phyloP scores from a whole-genome alignment of 2,113 vertebrate genomes.

The Corvus cornix region DNA sequence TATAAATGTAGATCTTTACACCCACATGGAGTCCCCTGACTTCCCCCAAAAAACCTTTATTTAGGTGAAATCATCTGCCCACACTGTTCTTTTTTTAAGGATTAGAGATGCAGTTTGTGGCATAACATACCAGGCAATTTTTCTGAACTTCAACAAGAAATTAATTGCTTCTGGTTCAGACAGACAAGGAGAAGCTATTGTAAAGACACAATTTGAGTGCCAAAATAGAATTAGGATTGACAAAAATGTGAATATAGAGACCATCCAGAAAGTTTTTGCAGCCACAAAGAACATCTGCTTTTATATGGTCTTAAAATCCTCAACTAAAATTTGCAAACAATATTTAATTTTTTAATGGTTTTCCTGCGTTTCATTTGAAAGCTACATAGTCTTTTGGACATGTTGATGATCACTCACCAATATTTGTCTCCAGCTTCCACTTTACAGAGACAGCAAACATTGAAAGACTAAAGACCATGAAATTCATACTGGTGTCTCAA shows the following conservation, averaged over 20 bases:
- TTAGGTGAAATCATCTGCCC: slow-evolving; percentile 44
- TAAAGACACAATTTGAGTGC: not conserved
- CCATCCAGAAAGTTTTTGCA: not conserved
- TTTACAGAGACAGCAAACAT: not conserved
- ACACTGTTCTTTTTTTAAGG: slow-evolving; percentile 27
- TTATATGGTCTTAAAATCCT: not conserved
- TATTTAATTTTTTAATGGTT: not conserved
- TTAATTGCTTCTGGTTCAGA: not conserved
- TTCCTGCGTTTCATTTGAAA: not conserved
- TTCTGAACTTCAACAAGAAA: not conserved
- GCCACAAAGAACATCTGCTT: not conserved
- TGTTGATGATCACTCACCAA: not conserved
- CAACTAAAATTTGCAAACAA: not conserved
- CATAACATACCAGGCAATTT: not conserved
- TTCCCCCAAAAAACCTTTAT: not conserved
- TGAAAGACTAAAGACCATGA: not conserved
- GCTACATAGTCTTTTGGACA: not conserved
- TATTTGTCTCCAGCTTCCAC: slow-evolving; percentile 7
- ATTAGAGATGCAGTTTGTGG: slow-evolving; percentile 13
- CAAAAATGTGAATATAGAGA: not conserved
- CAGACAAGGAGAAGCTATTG: not conserved
- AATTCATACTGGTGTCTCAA: not conserved
- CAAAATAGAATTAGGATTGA: not conserved
- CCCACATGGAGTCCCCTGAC: slow-evolving; percentile 30
- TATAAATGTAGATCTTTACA: slow-evolving; percentile 29